Base-by-base conservation (phyloP, 2,113 vertebrate species). In the Falco punctatus region DNA sequence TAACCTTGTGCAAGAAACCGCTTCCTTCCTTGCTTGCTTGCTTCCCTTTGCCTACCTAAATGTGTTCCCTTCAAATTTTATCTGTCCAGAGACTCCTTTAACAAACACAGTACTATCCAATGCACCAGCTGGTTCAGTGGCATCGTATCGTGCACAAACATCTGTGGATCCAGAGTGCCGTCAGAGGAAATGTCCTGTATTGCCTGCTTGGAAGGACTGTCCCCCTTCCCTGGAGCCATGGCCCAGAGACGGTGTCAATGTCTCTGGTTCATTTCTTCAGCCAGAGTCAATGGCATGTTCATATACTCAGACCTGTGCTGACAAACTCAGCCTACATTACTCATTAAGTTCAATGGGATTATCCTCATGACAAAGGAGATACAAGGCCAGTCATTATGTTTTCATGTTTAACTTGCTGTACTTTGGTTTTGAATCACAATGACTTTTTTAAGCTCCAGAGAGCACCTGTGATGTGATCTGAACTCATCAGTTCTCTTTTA, bases 1-100 rank as follows among this genome's bases (percentile, higher is more conserved):
- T 93, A 97, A 93, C 93, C 92, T 95, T 93, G 81, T 82, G 62
- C 65, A 42, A 85, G 92, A 70, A 90, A 65, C 57, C 52, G 40
- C 1, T 0, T 38, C 38, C 38, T 38, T 38, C 10, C 38, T 16
- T 48, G 74, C 38, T 62, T 73, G 58, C 85, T 88, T 78, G 40
- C 66, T 90, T 93, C 85, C 11, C 23, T 88, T 33, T 59, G 74
- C 57, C 17, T 54, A 54, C 26, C 65, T 55, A 72, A 66, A 91
- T 17, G 24, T 20, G 33, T 42, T 89, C 52, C 40, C 46, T 91
- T 66, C 70, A 27, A 61, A 87, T 92, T 71, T 65, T 61, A 44
- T 74, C 80, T 91, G 44, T 51, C 69, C 65, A n/a, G 61, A 89
- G 86, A 95, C 55, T 49, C 11, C 70, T 83, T 83, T 46, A 90